A percentile compares a stretch with the other conserved stretches of the same genome.
Evolutionary conservation across 2,888 invertebrate species (phyloP).

Genomic region (Norana najaformis): DNA sequence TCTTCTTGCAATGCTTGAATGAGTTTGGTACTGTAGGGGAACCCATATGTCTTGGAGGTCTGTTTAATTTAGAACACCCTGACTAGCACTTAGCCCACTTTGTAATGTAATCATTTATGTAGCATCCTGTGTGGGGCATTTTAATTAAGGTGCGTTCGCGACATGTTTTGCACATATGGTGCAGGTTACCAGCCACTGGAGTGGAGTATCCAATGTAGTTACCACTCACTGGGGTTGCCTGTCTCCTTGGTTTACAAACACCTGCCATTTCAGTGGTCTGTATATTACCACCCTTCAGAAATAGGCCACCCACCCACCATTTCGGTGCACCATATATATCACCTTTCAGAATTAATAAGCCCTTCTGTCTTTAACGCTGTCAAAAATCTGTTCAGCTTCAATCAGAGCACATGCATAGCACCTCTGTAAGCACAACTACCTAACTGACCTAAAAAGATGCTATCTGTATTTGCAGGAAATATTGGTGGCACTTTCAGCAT

Average conservation of each 20-base stretch:
- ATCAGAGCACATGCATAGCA: too few relatives aligned
- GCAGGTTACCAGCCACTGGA: not conserved
- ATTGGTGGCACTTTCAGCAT: conserved; percentile 84
- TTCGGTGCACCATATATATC: too few relatives aligned
- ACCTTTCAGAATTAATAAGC: not conserved
- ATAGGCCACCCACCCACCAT: too few relatives aligned
- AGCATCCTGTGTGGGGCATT: not conserved
- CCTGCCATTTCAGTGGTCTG: not conserved
- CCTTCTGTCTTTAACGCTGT: not conserved
- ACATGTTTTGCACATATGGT: not conserved
- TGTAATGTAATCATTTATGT: not conserved
- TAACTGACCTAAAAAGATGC: too few relatives aligned
- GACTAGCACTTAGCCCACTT: too few relatives aligned
- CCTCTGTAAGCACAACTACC: too few relatives aligned
- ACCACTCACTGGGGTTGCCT: not conserved
- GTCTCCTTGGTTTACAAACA: not conserved
- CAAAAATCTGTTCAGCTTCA: not conserved
- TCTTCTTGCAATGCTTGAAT: not conserved
- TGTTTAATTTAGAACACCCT: not conserved
- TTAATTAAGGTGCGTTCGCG: not conserved
- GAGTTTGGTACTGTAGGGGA: not conserved
- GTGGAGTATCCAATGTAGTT: too few relatives aligned
- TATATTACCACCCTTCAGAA: not conserved
- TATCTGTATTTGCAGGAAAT: conserved; percentile 69
- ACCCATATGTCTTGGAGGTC: not conserved